Percentiles rank a stretch among this genome's conserved stretches.
phyloP scores from a whole-genome alignment of 2,888 invertebrate genomes.

The Uropetala carovei region DNA sequence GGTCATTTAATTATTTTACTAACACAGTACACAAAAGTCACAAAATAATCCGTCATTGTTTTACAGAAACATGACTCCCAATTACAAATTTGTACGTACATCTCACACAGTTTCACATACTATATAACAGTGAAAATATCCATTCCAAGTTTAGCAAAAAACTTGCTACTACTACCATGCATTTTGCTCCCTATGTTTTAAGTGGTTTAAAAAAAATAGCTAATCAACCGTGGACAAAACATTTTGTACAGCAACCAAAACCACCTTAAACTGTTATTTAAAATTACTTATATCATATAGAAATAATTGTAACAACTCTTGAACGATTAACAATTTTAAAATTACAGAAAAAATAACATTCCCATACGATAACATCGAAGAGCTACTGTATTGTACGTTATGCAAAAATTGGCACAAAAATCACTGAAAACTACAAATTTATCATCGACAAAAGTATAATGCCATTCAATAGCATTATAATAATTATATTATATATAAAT shows the following conservation, averaged over 20 bases:
- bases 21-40: conserved; percentile 64
- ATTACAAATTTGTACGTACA: conserved; percentile 63
- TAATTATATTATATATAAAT: background rate
- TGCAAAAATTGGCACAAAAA: background rate
- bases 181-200: conserved; percentile 61
- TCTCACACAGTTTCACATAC: conserved; percentile 61
- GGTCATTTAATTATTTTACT: conserved; percentile 45
- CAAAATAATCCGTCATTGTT: conserved; percentile 64
- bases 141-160: conserved; percentile 55
- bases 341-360: background rate
- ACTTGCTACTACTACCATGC: conserved; percentile 48
- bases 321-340: conserved; percentile 39
- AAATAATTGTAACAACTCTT: background rate
- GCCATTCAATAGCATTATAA: background rate
- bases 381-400: conserved; percentile 29
- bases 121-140: conserved; percentile 51
- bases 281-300: background rate
- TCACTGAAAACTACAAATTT: background rate
- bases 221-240: background rate
- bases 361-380: conserved; percentile 1
- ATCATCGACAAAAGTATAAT: background rate
- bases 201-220: conserved; percentile 36
- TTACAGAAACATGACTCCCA: conserved; percentile 62
- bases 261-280: background rate
- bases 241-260: conserved; percentile 5